Percentiles rank a stretch among this genome's conserved stretches.
Conservation (phyloP, 2,113 vertebrate species). For the Rattus norvegicus region GRCr8 NC_086037.1:63273501-63274000, state of each 20-base stretch:
- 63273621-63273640: not conserved
- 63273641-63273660: not conserved
- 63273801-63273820: not conserved
- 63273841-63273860: not conserved
- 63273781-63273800: fast-evolving
- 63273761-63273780: not conserved
- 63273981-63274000: not conserved
- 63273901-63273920: conserved; percentile 5
- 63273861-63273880: not conserved
- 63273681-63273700: not conserved
- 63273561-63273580: not conserved
- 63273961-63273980: not conserved
- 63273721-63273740: no score
- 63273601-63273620: not conserved
- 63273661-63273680: not conserved
- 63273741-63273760: not conserved
- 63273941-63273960: not conserved
- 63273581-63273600: not conserved
- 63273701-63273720: no score
- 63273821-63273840: not conserved
- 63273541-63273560: not conserved
- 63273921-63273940: not conserved
- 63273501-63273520: not conserved
- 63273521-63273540: not conserved
- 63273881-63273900: not conserved